Conservation (phyloP, 1,140 invertebrate species). For the Antheraea pernyi region DNA sequence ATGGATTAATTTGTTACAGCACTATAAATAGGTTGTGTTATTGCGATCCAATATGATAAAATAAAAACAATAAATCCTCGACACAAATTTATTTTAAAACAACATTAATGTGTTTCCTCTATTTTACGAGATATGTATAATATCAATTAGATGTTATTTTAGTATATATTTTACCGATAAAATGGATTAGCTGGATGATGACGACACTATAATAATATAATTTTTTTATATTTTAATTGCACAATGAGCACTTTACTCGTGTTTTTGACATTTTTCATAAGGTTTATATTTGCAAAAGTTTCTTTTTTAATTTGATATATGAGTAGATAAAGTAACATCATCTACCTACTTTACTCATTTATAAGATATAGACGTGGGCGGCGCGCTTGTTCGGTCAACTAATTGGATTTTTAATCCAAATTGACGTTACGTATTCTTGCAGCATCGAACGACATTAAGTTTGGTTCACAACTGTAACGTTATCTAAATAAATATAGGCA, state of each 20-base stretch:
- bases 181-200: neutral
- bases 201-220: neutral
- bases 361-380: constrained; percentile 21
- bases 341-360: constrained; percentile 1
- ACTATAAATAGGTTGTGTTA: neutral
- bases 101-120: too few species aligned
- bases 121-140: too few species aligned
- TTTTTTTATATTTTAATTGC: neutral
- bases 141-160: neutral
- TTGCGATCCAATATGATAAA: neutral
- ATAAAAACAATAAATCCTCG: too few species aligned
- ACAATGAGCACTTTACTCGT: neutral
- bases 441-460: constrained; percentile 15
- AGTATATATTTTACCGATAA: neutral
- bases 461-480: constrained; percentile 9
- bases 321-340: constrained; percentile 1
- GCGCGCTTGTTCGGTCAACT: constrained; percentile 16
- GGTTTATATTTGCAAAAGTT: neutral
- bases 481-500: constrained; percentile 1
- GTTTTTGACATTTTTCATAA: neutral
- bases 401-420: constrained; percentile 34
- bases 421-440: constrained; percentile 23
- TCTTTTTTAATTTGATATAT: neutral
- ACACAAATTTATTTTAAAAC: too few species aligned
- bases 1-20: constrained; percentile 18